phyloP scores from a whole-genome alignment of 2,797 vertebrate genomes.

The Acanthopagrus latus region DNA sequence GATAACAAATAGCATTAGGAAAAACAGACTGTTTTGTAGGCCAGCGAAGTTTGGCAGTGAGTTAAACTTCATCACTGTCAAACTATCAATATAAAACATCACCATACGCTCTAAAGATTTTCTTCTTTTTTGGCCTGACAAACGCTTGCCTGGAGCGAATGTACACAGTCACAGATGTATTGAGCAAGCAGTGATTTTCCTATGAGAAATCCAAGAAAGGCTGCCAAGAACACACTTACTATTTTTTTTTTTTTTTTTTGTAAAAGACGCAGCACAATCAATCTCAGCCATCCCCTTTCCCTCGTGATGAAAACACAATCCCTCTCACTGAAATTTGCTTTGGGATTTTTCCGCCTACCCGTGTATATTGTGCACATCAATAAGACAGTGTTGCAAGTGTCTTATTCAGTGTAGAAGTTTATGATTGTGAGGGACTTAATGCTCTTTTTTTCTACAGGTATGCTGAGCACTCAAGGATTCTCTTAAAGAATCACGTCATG shows the following conservation, averaged over 20 bases:
- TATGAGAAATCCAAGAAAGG: conserved; percentile 51
- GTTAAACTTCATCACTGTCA: conserved; percentile 57
- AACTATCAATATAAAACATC: conserved; percentile 50
- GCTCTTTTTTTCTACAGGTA: conserved; percentile 1
- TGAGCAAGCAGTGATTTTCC: conserved; percentile 59
- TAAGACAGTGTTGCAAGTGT: conserved; percentile 45
- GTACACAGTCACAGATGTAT: conserved; percentile 56
- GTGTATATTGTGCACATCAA: conserved; percentile 60
- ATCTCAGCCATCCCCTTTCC: conserved; percentile 58
- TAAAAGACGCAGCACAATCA: conserved; percentile 62
- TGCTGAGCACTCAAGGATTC: conserved; percentile 20
- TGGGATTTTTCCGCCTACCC: conserved; percentile 68
- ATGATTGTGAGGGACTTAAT: conserved; percentile 32
- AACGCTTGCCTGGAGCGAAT: conserved; percentile 57
- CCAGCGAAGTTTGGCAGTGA: conserved; percentile 39
- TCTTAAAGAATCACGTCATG: conserved; percentile 26
- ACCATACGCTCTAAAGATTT: conserved; percentile 38
- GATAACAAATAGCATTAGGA: conserved; percentile 21
- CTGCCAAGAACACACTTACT: conserved; percentile 51
- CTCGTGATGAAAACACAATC: conserved; percentile 68
- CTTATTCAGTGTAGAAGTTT: conserved; percentile 51
- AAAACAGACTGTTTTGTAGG: conserved; percentile 35
- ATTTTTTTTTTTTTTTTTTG: conserved; percentile 21
- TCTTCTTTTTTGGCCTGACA: conserved; percentile 49
- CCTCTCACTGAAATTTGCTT: conserved; percentile 69